Base-by-base conservation (phyloP, 2,888 invertebrate species). In the Nomada lathburiana region DNA sequence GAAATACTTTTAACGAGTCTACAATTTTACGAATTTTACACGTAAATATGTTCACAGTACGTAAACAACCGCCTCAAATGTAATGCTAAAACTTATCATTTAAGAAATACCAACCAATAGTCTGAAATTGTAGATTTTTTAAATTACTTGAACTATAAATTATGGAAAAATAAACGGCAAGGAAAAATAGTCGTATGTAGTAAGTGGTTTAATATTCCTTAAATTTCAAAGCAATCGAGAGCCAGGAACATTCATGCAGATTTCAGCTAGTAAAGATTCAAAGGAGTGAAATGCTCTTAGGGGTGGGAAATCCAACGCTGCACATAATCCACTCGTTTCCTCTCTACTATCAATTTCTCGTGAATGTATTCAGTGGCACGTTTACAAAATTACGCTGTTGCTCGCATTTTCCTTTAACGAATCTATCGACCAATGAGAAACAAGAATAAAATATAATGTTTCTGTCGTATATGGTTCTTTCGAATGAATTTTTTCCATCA, bases 361-460 rank as follows among this genome's bases (percentile, higher is more conserved):
- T 57, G 59, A 70, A 80, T 76, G 69, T 70, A 76, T 80, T 76
- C 76, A 20, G n/a, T n/a, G 59, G 29, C 76, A 80, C 76, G 79
- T 60, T 65, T 70, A 52, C 57, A 50, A 70, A 80, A 60, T 64
- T 50, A 11, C 76, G 47, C 50, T 60, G 52, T 59, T 68, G 57
- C 52, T 60, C 70, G 11, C 47, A 47, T 29, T 55, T 47, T 18
- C 44, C 44, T 20, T n/a, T 4, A 76, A 65, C n/a, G 20, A 13
- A n/a, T n/a, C 57, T 4, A 18, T 36, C 29, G 64, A 47, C 16
- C 42, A 0, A 52, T 42, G 36, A 60, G 47, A n/a, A 23, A 36
- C 16, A 16, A 47, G 16, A 16, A 47, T 47, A 16, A 47, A 47
- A 47, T 13, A 36, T 7, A 7, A 36, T 7, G 5, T 7, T 7